phyloP scores from a whole-genome alignment of 2,113 vertebrate genomes.

The Aldabrachelys gigantea region DNA sequence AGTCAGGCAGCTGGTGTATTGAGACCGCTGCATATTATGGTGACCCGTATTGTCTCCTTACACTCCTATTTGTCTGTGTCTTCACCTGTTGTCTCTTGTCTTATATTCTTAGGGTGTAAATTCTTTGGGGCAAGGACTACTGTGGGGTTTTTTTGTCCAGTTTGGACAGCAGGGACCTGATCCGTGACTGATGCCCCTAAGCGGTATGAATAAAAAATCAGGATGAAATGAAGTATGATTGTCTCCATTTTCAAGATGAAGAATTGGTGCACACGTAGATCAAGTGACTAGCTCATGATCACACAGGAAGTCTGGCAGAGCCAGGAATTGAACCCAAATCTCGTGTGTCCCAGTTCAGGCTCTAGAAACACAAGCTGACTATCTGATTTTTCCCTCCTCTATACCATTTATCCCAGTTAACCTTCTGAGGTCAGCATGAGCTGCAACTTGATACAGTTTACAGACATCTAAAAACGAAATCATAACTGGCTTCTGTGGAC shows the following conservation, averaged over 20 bases:
- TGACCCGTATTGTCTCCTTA: not conserved
- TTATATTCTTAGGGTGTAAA: not conserved
- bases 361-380: not conserved
- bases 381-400: not conserved
- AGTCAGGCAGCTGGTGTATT: not conserved
- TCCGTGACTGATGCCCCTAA: not conserved
- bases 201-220: not conserved
- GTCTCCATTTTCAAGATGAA: not conserved
- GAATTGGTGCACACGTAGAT: not conserved
- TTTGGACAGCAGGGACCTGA: not conserved
- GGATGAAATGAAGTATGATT: not conserved
- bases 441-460: not conserved
- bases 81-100: not conserved
- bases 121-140: not conserved
- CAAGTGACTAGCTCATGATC: not conserved
- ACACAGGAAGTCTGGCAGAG: not conserved
- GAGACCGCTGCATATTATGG: not conserved
- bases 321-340: not conserved
- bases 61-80: not conserved
- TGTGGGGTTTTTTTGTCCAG: not conserved
- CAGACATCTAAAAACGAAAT: not conserved
- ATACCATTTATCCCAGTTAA: not conserved
- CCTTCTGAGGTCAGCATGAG: not conserved
- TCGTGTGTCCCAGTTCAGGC: not conserved
- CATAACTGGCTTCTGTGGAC: not conserved